Percentiles rank a stretch among this genome's conserved stretches.
These are phyloP conservation scores for Elgaria multicarinata DNA, from an alignment of 2,113 vertebrate species.

Conservation along the genomic window DNA sequence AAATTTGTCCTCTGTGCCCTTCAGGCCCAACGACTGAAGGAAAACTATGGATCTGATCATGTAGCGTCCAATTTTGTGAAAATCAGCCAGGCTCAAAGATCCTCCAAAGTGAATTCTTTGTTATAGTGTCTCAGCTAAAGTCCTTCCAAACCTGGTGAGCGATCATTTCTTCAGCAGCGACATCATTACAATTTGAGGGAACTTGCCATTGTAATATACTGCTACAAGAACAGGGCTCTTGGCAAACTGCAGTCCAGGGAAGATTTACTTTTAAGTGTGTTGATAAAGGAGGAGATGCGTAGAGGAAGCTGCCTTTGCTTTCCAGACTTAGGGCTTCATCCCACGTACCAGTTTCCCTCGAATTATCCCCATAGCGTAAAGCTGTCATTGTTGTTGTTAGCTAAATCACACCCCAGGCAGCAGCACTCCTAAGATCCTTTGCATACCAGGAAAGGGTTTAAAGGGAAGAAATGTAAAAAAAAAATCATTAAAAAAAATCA, in stretches of 20 bases:
- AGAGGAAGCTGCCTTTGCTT: neutral
- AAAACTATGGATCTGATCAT: neutral
- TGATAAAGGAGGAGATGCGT: neutral
- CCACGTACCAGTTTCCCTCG: too few species aligned
- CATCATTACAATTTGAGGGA: neutral
- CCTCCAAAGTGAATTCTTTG: neutral
- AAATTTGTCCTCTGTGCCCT: neutral
- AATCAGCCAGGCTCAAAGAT: neutral
- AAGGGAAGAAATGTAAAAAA: too few species aligned
- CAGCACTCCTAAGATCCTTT: too few species aligned
- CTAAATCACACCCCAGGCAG: too few species aligned
- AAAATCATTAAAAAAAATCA: too few species aligned
- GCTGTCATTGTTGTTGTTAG: too few species aligned
- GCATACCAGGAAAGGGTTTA: too few species aligned
- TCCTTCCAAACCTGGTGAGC: neutral
- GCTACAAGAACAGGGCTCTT: neutral
- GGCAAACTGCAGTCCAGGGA: neutral
- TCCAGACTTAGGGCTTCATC: too few species aligned
- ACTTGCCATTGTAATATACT: neutral
- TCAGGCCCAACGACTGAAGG: neutral
- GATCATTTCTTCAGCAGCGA: too few species aligned
- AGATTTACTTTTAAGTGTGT: neutral
- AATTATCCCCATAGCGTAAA: too few species aligned
- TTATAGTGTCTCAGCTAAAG: neutral
- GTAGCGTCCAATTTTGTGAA: neutral